A percentile compares a stretch with the other conserved stretches of the same genome.
phyloP scores from a whole-genome alignment of 2,113 vertebrate species.

The Sinocyclocheilus rhinocerous region DNA sequence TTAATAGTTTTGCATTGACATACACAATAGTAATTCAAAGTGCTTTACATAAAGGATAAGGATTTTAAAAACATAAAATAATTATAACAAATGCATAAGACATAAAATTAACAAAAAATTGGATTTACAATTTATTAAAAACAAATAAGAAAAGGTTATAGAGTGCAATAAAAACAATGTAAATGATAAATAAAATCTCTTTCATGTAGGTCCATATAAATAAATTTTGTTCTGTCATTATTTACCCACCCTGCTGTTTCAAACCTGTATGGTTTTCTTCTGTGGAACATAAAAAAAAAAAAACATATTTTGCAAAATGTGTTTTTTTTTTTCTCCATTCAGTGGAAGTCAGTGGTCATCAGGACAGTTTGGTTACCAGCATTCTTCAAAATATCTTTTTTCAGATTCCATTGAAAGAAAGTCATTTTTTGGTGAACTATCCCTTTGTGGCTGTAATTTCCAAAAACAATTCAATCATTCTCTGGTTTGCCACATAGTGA shows the following conservation, averaged over 20 bases:
- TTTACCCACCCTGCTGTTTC: background rate
- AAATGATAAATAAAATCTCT: background rate
- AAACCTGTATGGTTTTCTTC: background rate
- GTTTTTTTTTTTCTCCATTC: background rate
- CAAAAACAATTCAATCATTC: background rate
- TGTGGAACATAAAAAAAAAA: background rate
- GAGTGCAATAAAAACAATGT: background rate
- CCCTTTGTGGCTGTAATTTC: background rate
- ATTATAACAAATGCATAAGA: background rate
- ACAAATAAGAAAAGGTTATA: background rate
- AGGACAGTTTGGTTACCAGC: background rate
- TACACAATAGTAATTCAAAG: background rate
- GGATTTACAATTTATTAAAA: too few relatives aligned
- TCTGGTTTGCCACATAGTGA: background rate
- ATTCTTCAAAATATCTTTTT: background rate
- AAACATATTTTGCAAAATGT: background rate
- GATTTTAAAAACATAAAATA: background rate
- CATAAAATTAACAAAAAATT: too few relatives aligned
- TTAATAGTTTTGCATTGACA: background rate
- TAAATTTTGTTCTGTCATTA: background rate
- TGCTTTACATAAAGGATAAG: background rate
- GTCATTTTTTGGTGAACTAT: background rate
- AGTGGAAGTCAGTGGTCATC: background rate
- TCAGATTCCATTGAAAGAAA: background rate
- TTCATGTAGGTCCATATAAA: background rate